Percentiles rank a stretch among this genome's conserved stretches.
These are phyloP conservation scores for Ophion costatus DNA, from an alignment of 2,888 invertebrate genomes.

Conservation along the genomic window DNA sequence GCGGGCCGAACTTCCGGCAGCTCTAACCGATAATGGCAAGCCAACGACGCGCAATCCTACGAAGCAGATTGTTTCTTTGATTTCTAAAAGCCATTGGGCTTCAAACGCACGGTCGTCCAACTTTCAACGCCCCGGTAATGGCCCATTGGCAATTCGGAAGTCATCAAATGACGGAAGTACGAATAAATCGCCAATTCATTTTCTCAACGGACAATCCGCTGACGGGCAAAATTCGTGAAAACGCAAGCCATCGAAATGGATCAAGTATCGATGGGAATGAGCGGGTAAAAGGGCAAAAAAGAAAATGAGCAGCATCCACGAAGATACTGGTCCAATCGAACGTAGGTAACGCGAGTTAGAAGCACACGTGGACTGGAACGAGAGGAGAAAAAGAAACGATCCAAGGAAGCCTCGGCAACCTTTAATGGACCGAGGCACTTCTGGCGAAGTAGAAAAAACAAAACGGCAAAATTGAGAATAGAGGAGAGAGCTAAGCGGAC, in stretches of 20 bases:
- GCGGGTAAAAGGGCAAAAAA: neutral
- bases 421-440: constrained; percentile 44
- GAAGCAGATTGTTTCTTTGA: constrained; percentile 11
- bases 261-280: neutral
- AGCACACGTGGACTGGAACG: neutral
- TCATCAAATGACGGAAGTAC: no score
- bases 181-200: no score
- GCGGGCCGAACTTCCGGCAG: neutral
- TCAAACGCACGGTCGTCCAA: no score
- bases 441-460: constrained; percentile 22
- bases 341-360: constrained; percentile 9
- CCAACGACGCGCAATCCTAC: constrained; percentile 3
- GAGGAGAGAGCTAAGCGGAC: constrained; percentile 36
- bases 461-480: constrained; percentile 29
- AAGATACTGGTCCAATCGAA: neutral
- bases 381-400: constrained; percentile 9
- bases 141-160: no score
- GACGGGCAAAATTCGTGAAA: no score
- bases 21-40: constrained; percentile 9
- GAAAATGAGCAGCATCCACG: neutral
- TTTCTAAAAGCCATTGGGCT: neutral
- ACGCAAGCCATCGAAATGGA: no score
- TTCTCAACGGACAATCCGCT: no score
- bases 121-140: no score
- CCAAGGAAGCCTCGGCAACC: constrained; percentile 13